These are phyloP conservation scores for Schizopygopsis malacanthus DNA, from an alignment of 2,797 vertebrate genomes.

Conservation along the genomic window DNA sequence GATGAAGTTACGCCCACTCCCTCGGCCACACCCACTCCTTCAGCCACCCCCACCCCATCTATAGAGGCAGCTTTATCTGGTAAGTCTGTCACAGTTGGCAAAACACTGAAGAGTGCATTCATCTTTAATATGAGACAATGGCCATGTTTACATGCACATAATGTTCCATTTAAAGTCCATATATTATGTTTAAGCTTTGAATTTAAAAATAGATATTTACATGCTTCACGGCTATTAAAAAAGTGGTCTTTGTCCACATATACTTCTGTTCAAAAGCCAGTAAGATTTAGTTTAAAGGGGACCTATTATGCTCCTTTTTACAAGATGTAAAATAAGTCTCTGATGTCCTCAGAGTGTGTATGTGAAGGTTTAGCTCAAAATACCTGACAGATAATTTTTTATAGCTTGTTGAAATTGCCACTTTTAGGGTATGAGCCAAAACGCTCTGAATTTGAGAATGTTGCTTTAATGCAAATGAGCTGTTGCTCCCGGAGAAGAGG, in stretches of 20 bases:
- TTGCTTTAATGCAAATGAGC: too few species aligned
- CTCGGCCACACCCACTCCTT: slow-evolving; percentile 56
- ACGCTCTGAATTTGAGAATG: too few species aligned
- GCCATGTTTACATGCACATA: background rate
- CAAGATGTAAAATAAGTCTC: too few species aligned
- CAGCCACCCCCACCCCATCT: slow-evolving; percentile 58
- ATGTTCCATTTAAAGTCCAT: background rate
- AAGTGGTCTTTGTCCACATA: too few species aligned
- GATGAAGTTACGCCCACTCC: slow-evolving; percentile 59
- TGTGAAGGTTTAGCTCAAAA: too few species aligned
- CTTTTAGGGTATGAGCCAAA: too few species aligned
- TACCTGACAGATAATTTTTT: too few species aligned
- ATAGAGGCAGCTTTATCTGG: slow-evolving; percentile 76
- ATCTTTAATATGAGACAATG: background rate
- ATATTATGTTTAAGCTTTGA: background rate
- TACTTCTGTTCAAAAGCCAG: background rate
- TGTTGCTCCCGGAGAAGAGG: too few species aligned
- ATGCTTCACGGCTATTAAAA: background rate
- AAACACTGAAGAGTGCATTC: background rate
- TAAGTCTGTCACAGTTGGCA: slow-evolving; percentile 56
- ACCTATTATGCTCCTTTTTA: too few species aligned
- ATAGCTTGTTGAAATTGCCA: too few species aligned
- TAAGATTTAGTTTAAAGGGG: background rate
- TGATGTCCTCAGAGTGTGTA: too few species aligned
- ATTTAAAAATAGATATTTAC: background rate